Evolutionary conservation across 2,888 invertebrate species (phyloP), one percentile per base, ranked within the genome.

Genomic region (Syrphus vitripennis): DNA sequence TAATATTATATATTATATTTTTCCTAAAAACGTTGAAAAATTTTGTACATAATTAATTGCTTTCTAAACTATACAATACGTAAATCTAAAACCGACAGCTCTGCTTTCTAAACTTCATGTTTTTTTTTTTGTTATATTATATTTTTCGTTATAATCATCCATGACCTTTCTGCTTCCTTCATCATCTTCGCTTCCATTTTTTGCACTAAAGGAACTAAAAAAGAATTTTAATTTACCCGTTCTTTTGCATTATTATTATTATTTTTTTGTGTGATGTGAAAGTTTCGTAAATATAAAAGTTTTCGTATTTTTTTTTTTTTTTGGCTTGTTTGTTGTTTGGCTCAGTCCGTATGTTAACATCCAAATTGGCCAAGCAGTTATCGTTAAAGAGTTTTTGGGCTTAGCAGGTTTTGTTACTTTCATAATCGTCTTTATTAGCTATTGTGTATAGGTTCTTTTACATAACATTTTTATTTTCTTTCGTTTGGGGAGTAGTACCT

Each of bases 81-180:
- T n/a, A 42, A 42, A 42, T 12, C 0, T 1, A 24, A 24, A 24
- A 19, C 19, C 14, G 57, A 19, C 59, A 21, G 7, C 59, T 37
- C 34, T 59, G 59, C 4, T n/a, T 59, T 1, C 14, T 14, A 21
- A 6, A 24, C 37, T 14, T 37, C 34, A n/a, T 37, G 21, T 37
- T 0, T 3, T 14, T 59, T 9, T 34, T 37, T 24, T 42, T 70
- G 48, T 55, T 57, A 12, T 55, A 24, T 65, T 48, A 14, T 48
- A 4, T 7, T 34, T 65, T 67, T 34, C 48, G 31, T 48, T 31
- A 67, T 34, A 67, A 67, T 67, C 65, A 67, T 67, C 67, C 67
- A 59, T 80, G 80, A 80, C 65, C 72, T 80, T 80, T 74, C 59
- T 42, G 45, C 19, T 67, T 48, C 31, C 48, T 69, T 40, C 69